Evolutionary conservation across 64 coral and sea anemone genomes (phyloP).

Genomic region (Stichodactyla helianthus): DNA sequence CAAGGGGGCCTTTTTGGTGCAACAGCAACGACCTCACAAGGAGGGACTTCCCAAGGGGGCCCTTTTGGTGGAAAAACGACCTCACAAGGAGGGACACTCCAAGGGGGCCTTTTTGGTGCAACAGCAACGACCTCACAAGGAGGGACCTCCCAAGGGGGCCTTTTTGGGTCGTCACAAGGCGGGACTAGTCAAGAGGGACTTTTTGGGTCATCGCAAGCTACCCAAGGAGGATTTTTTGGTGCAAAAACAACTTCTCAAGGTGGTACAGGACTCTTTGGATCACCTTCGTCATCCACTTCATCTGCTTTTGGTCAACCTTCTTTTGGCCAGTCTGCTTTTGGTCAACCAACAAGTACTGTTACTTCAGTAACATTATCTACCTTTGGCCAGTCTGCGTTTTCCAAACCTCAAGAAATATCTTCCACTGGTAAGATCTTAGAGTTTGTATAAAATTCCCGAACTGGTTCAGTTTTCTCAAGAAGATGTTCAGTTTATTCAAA

Average conservation of each 20-base stretch:
- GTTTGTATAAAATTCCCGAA: not conserved
- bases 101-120: not conserved
- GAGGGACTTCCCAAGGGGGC: not conserved
- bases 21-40: not conserved
- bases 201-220: not conserved
- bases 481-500: too few relatives aligned
- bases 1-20: not conserved
- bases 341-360: conserved; percentile 8
- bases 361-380: not conserved
- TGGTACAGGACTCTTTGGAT: not conserved
- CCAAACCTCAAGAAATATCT: conserved; percentile 4
- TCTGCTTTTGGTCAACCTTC: conserved; percentile 27
- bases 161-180: conserved; percentile 8
- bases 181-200: conserved; percentile 12
- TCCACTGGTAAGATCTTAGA: not conserved
- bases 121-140: not conserved
- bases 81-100: not conserved
- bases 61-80: not conserved
- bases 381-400: conserved; percentile 30
- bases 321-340: conserved; percentile 39
- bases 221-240: conserved; percentile 15
- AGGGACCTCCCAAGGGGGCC: not conserved
- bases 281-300: not conserved
- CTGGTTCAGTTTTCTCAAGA: too few relatives aligned
- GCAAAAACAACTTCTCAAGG: conserved; percentile 1